Base-by-base conservation (phyloP, 2,888 invertebrate species). In the Rhingia rostrata region DNA sequence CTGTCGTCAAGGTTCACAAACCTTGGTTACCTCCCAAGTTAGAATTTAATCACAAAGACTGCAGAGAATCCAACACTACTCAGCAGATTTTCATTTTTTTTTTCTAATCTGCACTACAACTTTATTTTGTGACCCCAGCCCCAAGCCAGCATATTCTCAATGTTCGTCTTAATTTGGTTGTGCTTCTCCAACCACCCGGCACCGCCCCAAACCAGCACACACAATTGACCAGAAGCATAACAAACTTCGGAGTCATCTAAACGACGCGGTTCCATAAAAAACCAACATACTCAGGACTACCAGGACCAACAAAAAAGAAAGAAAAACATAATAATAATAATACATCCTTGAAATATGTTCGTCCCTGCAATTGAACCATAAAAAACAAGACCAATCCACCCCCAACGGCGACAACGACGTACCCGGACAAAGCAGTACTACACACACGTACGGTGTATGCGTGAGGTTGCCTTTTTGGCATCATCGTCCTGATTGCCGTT, bases 401-500 rank as follows among this genome's bases (percentile, higher is more conserved):
- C 84, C 84, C 84, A 73, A 54, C 74, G 60, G 74, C 58, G 74
- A 80, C 43, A 43, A 60, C 74, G 61, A 56, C 47, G 56, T 56
- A 37, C 56, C 39, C 56, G 72, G 45, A 53, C 47, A 63, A 43
- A 10, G 33, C 9, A 58, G 14, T 58, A 35, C 14, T 51, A 53
- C 61, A 60, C 78, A 72, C 70, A 70, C 41, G 22, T 61, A 53
- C 33, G 53, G n/a, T 9, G 6, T 22, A 37, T 58, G 74, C 72
- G 54, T 77, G 61, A 63, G 83, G 79, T 54, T 83, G 80, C 49
- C 77, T 70, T 80, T 78, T 75, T 80, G 67, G 75, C 78, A 78
- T 86, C 54, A 58, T 86, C 66, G 80, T 79, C 80, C 84, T 82
- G 81, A 86, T 87, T 87, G 81, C 86, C 78, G 77, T 87, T 78